These are phyloP conservation scores for Sebastes reedi DNA, from an alignment of 2,797 vertebrate genomes.

Conservation along the genomic window DNA sequence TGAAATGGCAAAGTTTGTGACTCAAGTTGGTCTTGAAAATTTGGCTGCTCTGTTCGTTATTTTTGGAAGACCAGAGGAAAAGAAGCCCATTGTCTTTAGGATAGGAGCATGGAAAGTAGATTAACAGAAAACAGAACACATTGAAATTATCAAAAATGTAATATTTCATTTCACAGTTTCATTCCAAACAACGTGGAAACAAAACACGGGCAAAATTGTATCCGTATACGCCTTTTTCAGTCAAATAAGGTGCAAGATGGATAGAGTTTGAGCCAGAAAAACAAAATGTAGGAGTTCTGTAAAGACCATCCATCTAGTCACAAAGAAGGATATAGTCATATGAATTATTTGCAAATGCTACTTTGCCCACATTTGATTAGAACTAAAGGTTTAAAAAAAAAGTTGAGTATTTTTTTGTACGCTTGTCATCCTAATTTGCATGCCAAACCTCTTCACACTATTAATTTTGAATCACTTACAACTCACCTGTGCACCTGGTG, in stretches of 20 bases:
- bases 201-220: neutral
- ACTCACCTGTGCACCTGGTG: constrained; percentile 61
- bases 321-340: neutral
- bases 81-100: neutral
- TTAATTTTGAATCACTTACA: constrained; percentile 50
- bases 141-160: neutral
- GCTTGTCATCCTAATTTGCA: constrained; percentile 54
- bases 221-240: neutral
- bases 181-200: neutral
- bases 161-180: neutral
- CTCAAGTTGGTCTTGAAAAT: neutral
- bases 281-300: neutral
- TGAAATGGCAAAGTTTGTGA: neutral
- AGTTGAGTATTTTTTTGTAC: neutral
- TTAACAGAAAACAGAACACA: neutral
- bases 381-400: neutral
- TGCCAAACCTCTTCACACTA: constrained; percentile 16
- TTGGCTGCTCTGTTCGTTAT: neutral
- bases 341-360: neutral
- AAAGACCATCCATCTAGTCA: neutral
- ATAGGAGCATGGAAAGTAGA: neutral
- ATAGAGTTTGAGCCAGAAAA: neutral
- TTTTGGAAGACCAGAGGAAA: neutral
- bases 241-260: neutral
- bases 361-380: neutral